Evolutionary conservation across 1,140 invertebrate genomes (phyloP).

Genomic region (Magallana ariakensis): DNA sequence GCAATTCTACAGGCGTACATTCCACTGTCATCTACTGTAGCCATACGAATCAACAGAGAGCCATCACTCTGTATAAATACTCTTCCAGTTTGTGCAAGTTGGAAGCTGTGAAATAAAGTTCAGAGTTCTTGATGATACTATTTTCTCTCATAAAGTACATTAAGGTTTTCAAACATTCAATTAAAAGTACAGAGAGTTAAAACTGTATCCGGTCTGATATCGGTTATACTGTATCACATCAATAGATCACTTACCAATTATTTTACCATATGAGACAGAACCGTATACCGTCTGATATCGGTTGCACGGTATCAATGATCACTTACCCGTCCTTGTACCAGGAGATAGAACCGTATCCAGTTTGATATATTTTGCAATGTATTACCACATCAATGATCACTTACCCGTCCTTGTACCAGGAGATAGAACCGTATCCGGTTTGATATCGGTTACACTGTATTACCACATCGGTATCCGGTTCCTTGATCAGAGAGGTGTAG

Average conservation of each 20-base stretch:
- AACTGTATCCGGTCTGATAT: too few species aligned
- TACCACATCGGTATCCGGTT: conserved; percentile 43
- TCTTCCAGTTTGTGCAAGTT: conserved; percentile 31
- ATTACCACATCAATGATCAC: conserved; percentile 22
- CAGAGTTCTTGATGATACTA: neutral
- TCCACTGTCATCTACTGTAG: conserved; percentile 60
- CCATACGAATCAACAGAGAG: conserved; percentile 55
- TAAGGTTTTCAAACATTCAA: too few species aligned
- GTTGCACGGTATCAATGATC: too few species aligned
- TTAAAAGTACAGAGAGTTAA: too few species aligned
- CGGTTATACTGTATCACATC: too few species aligned
- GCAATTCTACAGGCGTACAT: conserved; percentile 62
- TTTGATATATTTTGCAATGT: too few species aligned
- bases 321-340: conserved; percentile 60
- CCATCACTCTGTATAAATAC: conserved; percentile 58
- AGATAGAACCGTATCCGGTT: conserved; percentile 45
- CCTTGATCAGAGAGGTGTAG: conserved; percentile 50
- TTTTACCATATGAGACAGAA: too few species aligned
- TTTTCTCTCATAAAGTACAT: too few species aligned
- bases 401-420: conserved; percentile 66
- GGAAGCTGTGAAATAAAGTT: conserved; percentile 41
- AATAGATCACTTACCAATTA: too few species aligned
- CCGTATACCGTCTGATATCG: too few species aligned
- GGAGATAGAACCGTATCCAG: too few species aligned
- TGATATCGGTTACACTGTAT: conserved; percentile 52